Evolutionary conservation across 2,888 invertebrate genomes (phyloP).

Genomic region (Stenoptilia bipunctidactyla): DNA sequence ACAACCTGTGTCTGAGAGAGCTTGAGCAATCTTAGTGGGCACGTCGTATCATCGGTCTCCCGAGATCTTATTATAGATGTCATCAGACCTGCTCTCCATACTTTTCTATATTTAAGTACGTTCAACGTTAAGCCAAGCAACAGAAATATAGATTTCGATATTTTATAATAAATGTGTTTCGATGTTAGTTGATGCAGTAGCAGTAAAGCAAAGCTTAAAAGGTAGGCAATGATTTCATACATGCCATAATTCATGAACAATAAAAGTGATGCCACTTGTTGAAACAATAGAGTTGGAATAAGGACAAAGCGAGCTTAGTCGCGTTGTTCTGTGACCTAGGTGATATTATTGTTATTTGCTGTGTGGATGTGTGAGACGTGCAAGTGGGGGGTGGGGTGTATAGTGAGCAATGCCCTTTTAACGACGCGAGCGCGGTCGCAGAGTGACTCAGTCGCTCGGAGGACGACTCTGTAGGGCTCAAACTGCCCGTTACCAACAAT

Average conservation of each 20-base stretch:
- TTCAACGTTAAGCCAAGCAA: slow-evolving; percentile 6
- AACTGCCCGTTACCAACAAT: too few relatives aligned
- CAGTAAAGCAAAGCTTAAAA: slow-evolving; percentile 26
- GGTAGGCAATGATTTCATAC: slow-evolving; percentile 37
- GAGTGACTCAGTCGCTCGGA: slow-evolving; percentile 61
- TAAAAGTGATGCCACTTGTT: background rate
- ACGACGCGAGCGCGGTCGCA: slow-evolving; percentile 47
- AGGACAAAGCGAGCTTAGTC: slow-evolving; percentile 41
- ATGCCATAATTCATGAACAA: slow-evolving; percentile 50
- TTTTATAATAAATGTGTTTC: background rate
- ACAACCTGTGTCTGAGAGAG: slow-evolving; percentile 54
- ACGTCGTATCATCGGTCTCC: slow-evolving; percentile 50
- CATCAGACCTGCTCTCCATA: slow-evolving; percentile 67
- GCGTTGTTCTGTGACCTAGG: too few relatives aligned
- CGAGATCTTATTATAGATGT: slow-evolving; percentile 69
- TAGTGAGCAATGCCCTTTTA: slow-evolving; percentile 68
- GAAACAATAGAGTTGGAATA: slow-evolving; percentile 56
- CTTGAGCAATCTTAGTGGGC: slow-evolving; percentile 54
- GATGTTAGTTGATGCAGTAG: background rate
- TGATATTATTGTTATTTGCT: slow-evolving; percentile 37
- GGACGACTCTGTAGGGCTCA: too few relatives aligned
- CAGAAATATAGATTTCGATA: background rate
- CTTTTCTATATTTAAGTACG: slow-evolving; percentile 61
- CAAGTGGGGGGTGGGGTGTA: slow-evolving; percentile 48
- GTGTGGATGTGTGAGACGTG: slow-evolving; percentile 36